These are phyloP conservation scores for Dermochelys coriacea DNA, from an alignment of 2,797 vertebrate species.

Conservation along the genomic window DNA sequence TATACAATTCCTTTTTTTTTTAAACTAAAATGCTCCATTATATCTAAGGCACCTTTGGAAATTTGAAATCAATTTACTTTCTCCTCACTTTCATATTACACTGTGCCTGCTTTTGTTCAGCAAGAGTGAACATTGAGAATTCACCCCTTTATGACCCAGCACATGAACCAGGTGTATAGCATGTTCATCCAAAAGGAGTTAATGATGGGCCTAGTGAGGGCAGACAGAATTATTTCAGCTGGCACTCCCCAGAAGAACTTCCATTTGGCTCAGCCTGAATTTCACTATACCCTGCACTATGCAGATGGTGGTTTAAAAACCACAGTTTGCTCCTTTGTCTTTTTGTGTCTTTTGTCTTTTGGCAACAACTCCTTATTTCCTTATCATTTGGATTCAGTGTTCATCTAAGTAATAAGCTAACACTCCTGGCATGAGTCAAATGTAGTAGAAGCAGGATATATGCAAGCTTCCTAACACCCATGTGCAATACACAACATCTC, in stretches of 20 bases:
- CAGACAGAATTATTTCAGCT: neutral
- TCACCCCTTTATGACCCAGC: neutral
- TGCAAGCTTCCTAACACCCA: neutral
- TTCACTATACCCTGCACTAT: neutral
- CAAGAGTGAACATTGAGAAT: too few relatives aligned
- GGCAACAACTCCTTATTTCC: neutral
- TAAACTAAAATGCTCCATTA: too few relatives aligned
- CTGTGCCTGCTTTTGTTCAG: too few relatives aligned
- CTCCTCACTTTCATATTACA: too few relatives aligned
- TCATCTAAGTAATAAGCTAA: rapidly evolving
- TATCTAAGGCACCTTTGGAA: too few relatives aligned
- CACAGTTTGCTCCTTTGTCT: neutral
- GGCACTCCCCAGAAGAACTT: neutral
- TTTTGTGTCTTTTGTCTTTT: neutral
- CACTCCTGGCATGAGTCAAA: neutral
- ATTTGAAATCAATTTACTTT: too few relatives aligned
- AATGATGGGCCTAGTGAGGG: rapidly evolving
- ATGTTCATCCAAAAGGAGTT: rapidly evolving
- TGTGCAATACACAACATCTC: neutral
- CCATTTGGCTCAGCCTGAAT: neutral
- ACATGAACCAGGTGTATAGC: neutral
- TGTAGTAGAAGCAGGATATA: neutral
- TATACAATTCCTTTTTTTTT: too few relatives aligned
- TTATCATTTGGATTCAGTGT: neutral
- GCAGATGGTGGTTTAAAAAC: neutral